A percentile compares a stretch with the other conserved stretches of the same genome.
Evolutionary conservation across 2,797 vertebrate genomes (phyloP).

Genomic region (Anguilla obscura): DNA sequence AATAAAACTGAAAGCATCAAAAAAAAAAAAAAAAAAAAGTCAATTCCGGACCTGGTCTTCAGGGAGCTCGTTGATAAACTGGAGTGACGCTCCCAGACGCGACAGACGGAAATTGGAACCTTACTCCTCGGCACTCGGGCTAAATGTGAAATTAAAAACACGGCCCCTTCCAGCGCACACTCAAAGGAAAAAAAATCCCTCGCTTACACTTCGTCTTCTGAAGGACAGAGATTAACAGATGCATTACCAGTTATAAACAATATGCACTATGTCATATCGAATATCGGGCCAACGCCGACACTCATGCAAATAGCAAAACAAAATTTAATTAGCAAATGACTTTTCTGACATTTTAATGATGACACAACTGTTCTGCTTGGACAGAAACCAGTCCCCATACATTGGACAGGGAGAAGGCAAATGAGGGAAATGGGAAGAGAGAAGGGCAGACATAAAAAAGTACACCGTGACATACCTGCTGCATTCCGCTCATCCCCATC

Average conservation of each 20-base stretch:
- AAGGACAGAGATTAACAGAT: neutral
- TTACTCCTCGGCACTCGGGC: conserved; percentile 53
- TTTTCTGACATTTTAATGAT: neutral
- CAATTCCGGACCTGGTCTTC: conserved; percentile 43
- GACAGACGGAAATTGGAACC: conserved; percentile 47
- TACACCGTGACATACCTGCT: conserved; percentile 76
- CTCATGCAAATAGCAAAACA: neutral
- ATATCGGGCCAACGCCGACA: neutral
- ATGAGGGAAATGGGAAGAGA: neutral
- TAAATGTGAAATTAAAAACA: conserved; percentile 57
- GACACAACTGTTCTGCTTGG: neutral
- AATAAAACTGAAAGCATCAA: conserved; percentile 35
- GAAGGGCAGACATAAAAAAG: neutral
- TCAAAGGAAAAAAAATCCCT: conserved; percentile 43
- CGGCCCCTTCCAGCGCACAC: conserved; percentile 20
- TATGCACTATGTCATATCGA: neutral
- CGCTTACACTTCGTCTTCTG: neutral
- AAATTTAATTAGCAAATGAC: neutral
- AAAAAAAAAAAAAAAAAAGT: conserved; percentile 20
- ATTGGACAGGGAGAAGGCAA: neutral
- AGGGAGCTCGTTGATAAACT: conserved; percentile 53
- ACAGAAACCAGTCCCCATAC: neutral
- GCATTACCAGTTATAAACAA: neutral
- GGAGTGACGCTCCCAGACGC: conserved; percentile 58
- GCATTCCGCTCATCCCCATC: conserved; percentile 83